A percentile compares a stretch with the other conserved stretches of the same genome.
phyloP scores from a whole-genome alignment of 2,888 invertebrate genomes.

The Epinotia bilunana region DNA sequence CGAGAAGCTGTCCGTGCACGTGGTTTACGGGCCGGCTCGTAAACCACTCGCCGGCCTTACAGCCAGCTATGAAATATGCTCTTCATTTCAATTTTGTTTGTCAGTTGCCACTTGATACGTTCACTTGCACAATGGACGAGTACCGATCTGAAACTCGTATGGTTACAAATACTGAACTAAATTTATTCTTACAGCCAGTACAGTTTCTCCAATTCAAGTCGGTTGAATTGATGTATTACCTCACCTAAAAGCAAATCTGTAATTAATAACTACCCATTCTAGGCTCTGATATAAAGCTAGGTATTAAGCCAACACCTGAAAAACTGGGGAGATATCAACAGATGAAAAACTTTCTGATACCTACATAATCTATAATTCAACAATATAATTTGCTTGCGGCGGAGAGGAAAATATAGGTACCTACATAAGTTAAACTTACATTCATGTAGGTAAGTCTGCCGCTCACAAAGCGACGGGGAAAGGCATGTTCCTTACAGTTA shows the following conservation, averaged over 20 bases:
- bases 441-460: not conserved
- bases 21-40: conserved; percentile 8
- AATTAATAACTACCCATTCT: too few relatives aligned
- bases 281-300: not conserved
- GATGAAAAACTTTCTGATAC: too few relatives aligned
- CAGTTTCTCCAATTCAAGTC: not conserved
- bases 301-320: not conserved
- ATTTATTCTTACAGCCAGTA: not conserved
- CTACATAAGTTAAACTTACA: not conserved
- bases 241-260: not conserved
- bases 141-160: conserved; percentile 1
- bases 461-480: not conserved
- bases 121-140: conserved; percentile 18
- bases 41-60: conserved; percentile 11
- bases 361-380: too few relatives aligned
- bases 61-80: conserved; percentile 9
- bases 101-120: conserved; percentile 20
- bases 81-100: conserved; percentile 19
- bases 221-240: not conserved
- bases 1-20: not conserved
- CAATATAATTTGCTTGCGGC: too few relatives aligned
- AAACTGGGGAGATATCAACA: not conserved
- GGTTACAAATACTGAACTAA: not conserved
- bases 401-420: too few relatives aligned
- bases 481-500: not conserved